Percentiles rank a stretch among this genome's conserved stretches.
These are phyloP conservation scores for Mionectes macconnelli DNA, from an alignment of 2,113 vertebrate genomes.

Conservation along the genomic window DNA sequence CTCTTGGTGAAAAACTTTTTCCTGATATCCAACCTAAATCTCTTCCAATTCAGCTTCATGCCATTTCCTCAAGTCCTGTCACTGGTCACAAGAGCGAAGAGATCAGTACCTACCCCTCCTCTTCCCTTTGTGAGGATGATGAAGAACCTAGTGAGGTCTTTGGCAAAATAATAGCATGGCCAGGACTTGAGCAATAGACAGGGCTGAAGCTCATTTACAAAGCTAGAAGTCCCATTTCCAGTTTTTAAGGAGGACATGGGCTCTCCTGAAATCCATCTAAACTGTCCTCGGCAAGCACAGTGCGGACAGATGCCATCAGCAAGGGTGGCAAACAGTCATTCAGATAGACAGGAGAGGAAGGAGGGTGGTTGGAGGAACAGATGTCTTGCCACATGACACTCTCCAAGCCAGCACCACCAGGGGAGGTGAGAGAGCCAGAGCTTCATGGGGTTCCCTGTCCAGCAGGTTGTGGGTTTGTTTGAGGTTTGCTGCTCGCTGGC, in stretches of 20 bases:
- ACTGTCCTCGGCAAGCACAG: background rate
- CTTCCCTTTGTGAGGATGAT: accelerated
- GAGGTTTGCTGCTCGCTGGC: background rate
- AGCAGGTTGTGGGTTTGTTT: background rate
- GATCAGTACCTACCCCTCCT: background rate
- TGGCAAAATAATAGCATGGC: background rate
- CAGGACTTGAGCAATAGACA: background rate
- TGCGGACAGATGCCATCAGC: background rate
- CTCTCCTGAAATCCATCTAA: background rate
- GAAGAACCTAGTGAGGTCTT: background rate
- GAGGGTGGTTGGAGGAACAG: background rate
- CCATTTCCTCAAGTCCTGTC: background rate
- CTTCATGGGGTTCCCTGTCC: accelerated
- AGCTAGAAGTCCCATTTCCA: background rate
- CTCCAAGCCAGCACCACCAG: accelerated
- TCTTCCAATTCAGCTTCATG: background rate
- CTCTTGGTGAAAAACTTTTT: background rate
- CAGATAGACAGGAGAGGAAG: background rate
- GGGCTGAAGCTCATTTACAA: background rate
- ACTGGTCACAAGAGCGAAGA: background rate
- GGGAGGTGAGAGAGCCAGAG: background rate
- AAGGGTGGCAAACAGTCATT: accelerated
- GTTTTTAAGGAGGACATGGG: background rate
- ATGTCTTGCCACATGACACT: background rate
- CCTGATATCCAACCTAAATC: background rate